These are phyloP conservation scores for Pantelozetes paolii DNA, from an alignment of 2,888 invertebrate species.

Conservation along the genomic window DNA sequence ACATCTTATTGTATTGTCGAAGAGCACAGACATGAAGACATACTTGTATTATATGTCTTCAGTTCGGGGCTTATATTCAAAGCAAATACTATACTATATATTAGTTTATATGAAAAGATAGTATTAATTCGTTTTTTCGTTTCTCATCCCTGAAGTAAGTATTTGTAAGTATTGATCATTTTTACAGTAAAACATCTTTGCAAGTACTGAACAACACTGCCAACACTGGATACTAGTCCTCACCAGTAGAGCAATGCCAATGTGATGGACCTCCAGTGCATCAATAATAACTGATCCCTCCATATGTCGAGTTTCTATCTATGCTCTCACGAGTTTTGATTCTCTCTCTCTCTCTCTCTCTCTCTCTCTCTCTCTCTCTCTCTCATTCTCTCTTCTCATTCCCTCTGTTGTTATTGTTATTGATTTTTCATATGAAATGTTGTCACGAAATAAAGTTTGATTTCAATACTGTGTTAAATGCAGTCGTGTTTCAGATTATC, in stretches of 20 bases:
- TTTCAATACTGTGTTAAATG: neutral
- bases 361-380: constrained; percentile 29
- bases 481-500: neutral
- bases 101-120: constrained; percentile 28
- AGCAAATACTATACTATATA: constrained; percentile 13
- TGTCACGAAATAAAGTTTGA: neutral
- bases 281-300: constrained; percentile 37
- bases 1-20: constrained; percentile 23
- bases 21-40: neutral
- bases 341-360: constrained; percentile 26
- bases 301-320: constrained; percentile 35
- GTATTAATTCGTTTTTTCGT: constrained; percentile 30
- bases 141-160: constrained; percentile 15
- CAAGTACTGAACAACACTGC: neutral
- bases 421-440: neutral
- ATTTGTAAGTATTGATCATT: constrained; percentile 25
- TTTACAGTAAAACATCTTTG: constrained; percentile 31
- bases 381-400: constrained; percentile 17
- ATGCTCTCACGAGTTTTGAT: constrained; percentile 24
- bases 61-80: neutral
- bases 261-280: constrained; percentile 29
- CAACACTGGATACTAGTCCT: neutral
- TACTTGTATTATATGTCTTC: neutral
- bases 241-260: constrained; percentile 1
- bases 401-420: neutral